Base-by-base conservation (phyloP, 2,888 invertebrate genomes). In the Cephus spinipes region DNA sequence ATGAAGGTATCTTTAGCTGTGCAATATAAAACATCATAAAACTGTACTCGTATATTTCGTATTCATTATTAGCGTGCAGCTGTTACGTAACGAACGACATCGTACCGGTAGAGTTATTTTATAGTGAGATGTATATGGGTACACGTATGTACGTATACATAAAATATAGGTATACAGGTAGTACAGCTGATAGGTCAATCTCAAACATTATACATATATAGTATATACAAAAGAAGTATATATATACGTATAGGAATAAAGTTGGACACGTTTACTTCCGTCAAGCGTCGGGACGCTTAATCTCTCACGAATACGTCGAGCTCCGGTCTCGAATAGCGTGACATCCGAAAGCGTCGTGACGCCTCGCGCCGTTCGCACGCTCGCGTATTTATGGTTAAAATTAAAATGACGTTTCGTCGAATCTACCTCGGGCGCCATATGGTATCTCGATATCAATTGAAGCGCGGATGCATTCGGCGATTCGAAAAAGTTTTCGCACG, bases 61-160 rank as follows among this genome's bases (percentile, higher is more conserved):
- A 85, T 87, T 87, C 87, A 86, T 87, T 86, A 87, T 85, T 87
- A 83, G 84, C 77, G 81, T 82, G 82, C 86, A 83, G 83, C 81
- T 82, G 83, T 82, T 86, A 81, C 84, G 83, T 83, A 84, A 85
- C 81, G 82, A 86, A 87, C 81, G 83, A 78, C 80, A 75, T 69
- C 75, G 79, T 40, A 40, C 40, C 40, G 40, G 40, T 40, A 15
- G 40, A 40, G 40, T 40, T 40, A 40, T 40, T 40, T 40, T 15
- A 40, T 6, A 15, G 40, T 15, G 40, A 40, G 1, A 15, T 40
- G 6, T 40, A 40, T 40, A 15, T 40, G 6, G 4, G 6, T 40
- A 15, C 6, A 15, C 6, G 6, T 36, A 35, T 35, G 12, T 35
- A 3, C 15, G 1, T 36, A 15, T 36, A 36, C 4, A 36, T 36